Percentiles rank a stretch among this genome's conserved stretches.
Conservation (phyloP, 2,888 invertebrate species). For the Tridacna crocea region DNA sequence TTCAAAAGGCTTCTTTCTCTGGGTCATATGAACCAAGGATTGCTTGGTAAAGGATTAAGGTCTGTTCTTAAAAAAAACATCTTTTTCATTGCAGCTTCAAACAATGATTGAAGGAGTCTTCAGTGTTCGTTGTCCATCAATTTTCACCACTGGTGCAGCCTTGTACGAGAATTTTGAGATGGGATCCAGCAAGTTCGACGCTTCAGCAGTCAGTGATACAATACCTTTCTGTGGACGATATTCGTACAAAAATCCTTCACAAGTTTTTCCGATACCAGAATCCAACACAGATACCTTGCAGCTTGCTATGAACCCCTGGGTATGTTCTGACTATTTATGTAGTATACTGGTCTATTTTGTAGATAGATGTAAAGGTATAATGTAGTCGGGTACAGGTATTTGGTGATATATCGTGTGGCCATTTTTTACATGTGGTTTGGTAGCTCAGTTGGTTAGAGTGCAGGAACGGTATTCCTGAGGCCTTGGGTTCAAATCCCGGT, state of each 20-base stretch:
- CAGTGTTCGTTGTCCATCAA: constrained; percentile 37
- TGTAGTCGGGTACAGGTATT: no score
- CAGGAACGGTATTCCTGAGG: no score
- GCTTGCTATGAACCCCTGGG: background rate
- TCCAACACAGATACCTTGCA: background rate
- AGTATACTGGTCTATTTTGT: no score
- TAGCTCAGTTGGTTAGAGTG: no score
- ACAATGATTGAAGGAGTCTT: constrained; percentile 16
- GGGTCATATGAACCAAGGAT: no score
- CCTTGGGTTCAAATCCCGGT: no score
- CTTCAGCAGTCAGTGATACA: constrained; percentile 12
- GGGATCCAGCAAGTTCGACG: background rate
- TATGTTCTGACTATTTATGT: background rate
- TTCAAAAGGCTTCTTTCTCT: no score
- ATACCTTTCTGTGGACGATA: constrained; percentile 42
- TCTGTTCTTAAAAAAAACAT: no score
- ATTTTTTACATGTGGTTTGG: no score
- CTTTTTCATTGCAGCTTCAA: constrained; percentile 7
- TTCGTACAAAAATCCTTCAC: constrained; percentile 16
- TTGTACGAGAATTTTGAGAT: constrained; percentile 26
- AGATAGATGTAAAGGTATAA: no score
- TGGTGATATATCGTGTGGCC: no score
- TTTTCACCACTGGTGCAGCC: constrained; percentile 2
- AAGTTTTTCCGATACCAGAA: constrained; percentile 4
- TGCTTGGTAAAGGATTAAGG: no score